Conservation (phyloP, 2,113 vertebrate genomes). For the Trichomycterus rosablanca region DNA sequence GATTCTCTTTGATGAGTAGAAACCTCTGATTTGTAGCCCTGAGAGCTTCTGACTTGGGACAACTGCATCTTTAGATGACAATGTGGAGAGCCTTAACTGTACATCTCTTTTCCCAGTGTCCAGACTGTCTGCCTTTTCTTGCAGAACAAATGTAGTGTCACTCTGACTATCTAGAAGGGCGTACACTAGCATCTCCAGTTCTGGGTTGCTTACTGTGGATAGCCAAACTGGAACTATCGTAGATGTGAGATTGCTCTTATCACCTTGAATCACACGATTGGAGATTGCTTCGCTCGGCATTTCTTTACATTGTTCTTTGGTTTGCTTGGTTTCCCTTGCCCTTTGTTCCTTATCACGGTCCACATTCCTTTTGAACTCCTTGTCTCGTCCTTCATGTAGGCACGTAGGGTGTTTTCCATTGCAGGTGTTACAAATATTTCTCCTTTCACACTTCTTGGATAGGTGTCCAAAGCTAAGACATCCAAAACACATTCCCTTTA, state of each 20-base stretch:
- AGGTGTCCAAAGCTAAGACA: conserved; percentile 1
- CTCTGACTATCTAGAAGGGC: conserved; percentile 4
- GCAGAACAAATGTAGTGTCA: conserved; percentile 4
- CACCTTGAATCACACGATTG: neutral
- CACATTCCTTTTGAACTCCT: neutral
- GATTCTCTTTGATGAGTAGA: neutral
- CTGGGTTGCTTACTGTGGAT: neutral
- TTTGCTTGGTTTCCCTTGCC: neutral
- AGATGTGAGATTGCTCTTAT: neutral
- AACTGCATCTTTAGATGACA: neutral
- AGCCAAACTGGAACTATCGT: conserved; percentile 13
- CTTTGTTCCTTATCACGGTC: neutral
- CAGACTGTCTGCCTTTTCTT: conserved; percentile 10
- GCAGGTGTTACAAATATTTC: conserved; percentile 1
- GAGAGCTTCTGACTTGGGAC: conserved; percentile 8
- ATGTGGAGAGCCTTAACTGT: conserved; percentile 2
- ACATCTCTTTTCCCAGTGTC: neutral
- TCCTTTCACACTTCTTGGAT: conserved; percentile 7
- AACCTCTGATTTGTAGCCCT: neutral
- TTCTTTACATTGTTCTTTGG: neutral
- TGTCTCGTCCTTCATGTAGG: neutral
- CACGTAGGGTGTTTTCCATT: conserved; percentile 1
- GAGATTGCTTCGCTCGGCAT: neutral
- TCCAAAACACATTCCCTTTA: conserved; percentile 10
- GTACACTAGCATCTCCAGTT: neutral